phyloP scores from a whole-genome alignment of 2,888 invertebrate genomes.

The Nycteola revayana region DNA sequence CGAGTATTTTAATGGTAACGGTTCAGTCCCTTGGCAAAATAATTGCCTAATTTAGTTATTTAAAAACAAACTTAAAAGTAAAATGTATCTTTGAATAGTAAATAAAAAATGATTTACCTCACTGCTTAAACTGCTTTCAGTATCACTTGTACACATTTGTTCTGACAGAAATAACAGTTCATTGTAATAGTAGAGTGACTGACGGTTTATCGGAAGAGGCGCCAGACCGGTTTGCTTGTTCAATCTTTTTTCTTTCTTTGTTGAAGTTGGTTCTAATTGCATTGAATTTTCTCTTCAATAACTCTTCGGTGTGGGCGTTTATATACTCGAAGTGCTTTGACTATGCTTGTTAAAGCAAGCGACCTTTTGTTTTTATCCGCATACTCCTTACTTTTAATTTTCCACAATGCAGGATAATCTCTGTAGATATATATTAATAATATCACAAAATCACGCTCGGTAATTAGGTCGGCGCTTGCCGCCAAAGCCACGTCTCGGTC shows the following conservation, averaged over 20 bases:
- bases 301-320: slow-evolving; percentile 13
- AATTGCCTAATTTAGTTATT: slow-evolving; percentile 14
- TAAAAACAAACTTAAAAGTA: slow-evolving; percentile 10
- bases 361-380: slow-evolving; percentile 20
- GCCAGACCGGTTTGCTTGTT: slow-evolving; percentile 13
- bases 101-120: slow-evolving; percentile 19
- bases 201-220: slow-evolving; percentile 9
- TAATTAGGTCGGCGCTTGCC: slow-evolving; percentile 22
- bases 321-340: slow-evolving; percentile 8
- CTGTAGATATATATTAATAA: slow-evolving; percentile 21
- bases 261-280: slow-evolving; percentile 13
- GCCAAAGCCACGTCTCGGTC: slow-evolving; percentile 23
- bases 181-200: slow-evolving; percentile 13
- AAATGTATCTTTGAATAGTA: slow-evolving; percentile 12
- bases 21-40: slow-evolving; percentile 15
- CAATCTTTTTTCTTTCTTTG: slow-evolving; percentile 14
- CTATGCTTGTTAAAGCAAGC: slow-evolving; percentile 16
- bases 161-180: slow-evolving; percentile 19
- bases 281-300: slow-evolving; percentile 17
- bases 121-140: slow-evolving; percentile 22
- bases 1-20: slow-evolving; percentile 17
- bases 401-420: slow-evolving; percentile 20
- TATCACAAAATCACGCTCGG: slow-evolving; percentile 23
- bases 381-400: slow-evolving; percentile 13
- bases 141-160: slow-evolving; percentile 22